Conservation (phyloP, 2,888 invertebrate species). For the Plagodis dolabraria region DNA sequence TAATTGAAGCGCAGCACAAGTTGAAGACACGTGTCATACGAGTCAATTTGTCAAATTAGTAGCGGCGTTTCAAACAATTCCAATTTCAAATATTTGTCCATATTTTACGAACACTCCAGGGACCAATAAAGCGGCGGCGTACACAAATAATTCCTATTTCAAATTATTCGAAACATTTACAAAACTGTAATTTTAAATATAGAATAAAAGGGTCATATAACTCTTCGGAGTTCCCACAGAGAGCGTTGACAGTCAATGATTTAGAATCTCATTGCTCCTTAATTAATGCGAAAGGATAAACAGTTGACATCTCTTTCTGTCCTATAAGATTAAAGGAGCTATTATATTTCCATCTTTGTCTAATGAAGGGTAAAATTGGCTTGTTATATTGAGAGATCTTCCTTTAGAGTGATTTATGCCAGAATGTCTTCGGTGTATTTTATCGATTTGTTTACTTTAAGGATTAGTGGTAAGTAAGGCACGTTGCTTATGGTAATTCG, state of each 20-base stretch:
- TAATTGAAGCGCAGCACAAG: too few relatives aligned
- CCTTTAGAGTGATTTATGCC: conserved; percentile 74
- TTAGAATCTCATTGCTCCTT: conserved; percentile 76
- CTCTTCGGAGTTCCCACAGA: conserved; percentile 82
- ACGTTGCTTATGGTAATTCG: conserved; percentile 64
- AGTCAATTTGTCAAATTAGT: too few relatives aligned
- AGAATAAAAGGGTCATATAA: conserved; percentile 82
- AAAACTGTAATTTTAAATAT: conserved; percentile 83
- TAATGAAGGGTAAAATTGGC: conserved; percentile 59
- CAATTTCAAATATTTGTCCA: conserved; percentile 43
- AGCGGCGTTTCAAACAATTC: conserved; percentile 13
- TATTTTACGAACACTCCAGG: conserved; percentile 51
- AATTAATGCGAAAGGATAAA: conserved; percentile 72
- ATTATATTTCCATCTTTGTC: conserved; percentile 50
- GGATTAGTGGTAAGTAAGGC: conserved; percentile 71
- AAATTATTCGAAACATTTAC: conserved; percentile 78
- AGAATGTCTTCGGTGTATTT: conserved; percentile 63
- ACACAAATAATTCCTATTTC: conserved; percentile 50
- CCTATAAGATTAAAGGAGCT: conserved; percentile 50
- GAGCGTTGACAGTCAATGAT: conserved; percentile 82
- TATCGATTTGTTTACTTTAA: conserved; percentile 82
- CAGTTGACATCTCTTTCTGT: conserved; percentile 57
- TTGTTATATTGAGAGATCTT: conserved; percentile 78
- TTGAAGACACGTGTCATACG: too few relatives aligned
- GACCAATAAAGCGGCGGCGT: conserved; percentile 62